Evolutionary conservation across 2,797 vertebrate species (phyloP).

Genomic region (Ciconia nigra): DNA sequence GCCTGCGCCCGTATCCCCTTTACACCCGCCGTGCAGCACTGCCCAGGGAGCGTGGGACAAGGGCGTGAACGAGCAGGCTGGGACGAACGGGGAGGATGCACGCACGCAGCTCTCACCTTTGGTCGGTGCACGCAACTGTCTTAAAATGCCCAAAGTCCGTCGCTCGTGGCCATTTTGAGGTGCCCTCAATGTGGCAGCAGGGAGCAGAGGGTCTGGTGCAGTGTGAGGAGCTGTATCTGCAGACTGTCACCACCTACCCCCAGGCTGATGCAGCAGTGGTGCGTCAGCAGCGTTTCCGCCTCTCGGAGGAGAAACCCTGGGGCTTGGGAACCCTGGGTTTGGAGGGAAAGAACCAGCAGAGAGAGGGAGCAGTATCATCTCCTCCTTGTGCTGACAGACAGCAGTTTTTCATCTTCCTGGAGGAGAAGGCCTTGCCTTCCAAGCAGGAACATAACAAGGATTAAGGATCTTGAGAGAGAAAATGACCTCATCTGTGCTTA

Average conservation of each 20-base stretch:
- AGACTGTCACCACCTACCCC: background rate
- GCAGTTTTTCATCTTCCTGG: background rate
- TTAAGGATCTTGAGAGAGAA: constrained; percentile 21
- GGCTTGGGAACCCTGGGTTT: background rate
- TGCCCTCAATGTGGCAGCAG: accelerated
- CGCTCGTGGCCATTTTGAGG: accelerated
- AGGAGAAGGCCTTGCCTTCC: background rate
- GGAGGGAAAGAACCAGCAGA: background rate
- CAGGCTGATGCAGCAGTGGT: background rate
- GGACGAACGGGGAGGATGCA: background rate
- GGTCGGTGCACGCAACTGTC: accelerated
- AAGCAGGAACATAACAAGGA: background rate
- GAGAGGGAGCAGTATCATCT: background rate
- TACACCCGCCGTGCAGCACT: accelerated
- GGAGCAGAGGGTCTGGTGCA: background rate
- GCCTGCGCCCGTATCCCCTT: background rate
- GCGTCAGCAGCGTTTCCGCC: background rate
- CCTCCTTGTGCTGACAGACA: background rate
- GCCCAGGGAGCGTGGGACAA: accelerated
- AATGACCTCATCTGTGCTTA: constrained; percentile 27
- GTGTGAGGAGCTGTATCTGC: accelerated
- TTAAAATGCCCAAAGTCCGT: background rate
- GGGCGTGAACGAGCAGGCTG: background rate
- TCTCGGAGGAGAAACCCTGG: background rate
- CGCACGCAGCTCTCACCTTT: background rate